These are phyloP conservation scores for Acropora tenuis DNA, from an alignment of 64 coral and sea anemone species.

Conservation along the genomic window DNA sequence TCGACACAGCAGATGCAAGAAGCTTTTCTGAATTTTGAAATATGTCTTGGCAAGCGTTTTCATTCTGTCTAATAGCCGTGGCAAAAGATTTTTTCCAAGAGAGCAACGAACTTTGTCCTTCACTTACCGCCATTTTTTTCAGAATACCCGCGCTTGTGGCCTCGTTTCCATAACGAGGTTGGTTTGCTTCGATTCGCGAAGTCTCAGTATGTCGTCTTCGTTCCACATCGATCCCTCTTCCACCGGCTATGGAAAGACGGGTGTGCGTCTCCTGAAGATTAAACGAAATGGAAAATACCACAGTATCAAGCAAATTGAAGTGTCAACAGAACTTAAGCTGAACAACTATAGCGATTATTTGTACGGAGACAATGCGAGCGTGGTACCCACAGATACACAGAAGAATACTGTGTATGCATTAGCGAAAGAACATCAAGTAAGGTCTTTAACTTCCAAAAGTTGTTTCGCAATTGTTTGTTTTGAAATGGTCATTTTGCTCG, in stretches of 20 bases:
- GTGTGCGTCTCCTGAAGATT: slow-evolving; percentile 85
- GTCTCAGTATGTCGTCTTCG: slow-evolving; percentile 27
- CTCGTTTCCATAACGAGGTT: neutral
- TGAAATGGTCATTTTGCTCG: neutral
- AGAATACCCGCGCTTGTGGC: neutral
- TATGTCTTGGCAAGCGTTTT: slow-evolving; percentile 75
- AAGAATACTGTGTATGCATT: slow-evolving; percentile 89
- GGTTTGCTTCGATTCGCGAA: neutral
- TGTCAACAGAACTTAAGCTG: slow-evolving; percentile 80
- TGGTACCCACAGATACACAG: slow-evolving; percentile 83
- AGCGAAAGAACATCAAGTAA: slow-evolving; percentile 80
- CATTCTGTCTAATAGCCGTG: slow-evolving; percentile 70
- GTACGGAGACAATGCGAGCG: slow-evolving; percentile 64
- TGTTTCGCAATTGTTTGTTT: neutral
- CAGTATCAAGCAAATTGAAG: slow-evolving; percentile 83
- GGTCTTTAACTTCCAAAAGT: neutral
- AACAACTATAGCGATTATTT: slow-evolving; percentile 62
- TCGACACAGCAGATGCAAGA: slow-evolving; percentile 97
- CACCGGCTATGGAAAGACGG: slow-evolving; percentile 86
- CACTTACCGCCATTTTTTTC: slow-evolving; percentile 78
- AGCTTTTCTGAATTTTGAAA: slow-evolving; percentile 94
- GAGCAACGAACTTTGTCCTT: slow-evolving; percentile 10
- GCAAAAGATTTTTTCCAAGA: slow-evolving; percentile 81
- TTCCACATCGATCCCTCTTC: slow-evolving; percentile 57
- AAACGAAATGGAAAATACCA: slow-evolving; percentile 69